Evolutionary conservation across 2,797 vertebrate genomes (phyloP).

Genomic region (Falco peregrinus): DNA sequence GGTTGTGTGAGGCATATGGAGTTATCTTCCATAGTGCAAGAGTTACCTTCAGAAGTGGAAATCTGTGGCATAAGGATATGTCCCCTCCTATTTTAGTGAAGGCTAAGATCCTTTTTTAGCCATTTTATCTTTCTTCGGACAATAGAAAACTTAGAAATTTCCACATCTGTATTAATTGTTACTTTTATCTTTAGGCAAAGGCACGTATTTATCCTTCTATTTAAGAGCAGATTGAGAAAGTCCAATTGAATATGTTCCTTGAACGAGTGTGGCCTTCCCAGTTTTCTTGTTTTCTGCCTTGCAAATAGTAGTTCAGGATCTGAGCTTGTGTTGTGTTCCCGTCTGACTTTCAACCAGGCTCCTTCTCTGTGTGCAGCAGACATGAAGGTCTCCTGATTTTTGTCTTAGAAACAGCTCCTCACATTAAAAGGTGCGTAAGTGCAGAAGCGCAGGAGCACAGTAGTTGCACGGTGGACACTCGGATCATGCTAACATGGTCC

Average conservation of each 20-base stretch:
- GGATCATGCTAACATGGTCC: rapidly evolving
- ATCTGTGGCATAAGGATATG: neutral
- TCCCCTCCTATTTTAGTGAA: neutral
- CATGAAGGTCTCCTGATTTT: neutral
- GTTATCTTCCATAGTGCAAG: neutral
- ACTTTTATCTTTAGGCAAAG: neutral
- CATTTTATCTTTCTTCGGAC: neutral
- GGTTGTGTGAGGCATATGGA: neutral
- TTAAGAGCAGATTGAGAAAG: neutral
- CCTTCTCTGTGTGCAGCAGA: neutral
- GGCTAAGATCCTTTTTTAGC: neutral
- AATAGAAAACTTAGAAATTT: neutral
- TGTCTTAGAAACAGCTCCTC: neutral
- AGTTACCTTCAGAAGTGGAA: neutral
- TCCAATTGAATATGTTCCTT: neutral
- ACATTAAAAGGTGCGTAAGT: neutral
- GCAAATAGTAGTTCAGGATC: neutral
- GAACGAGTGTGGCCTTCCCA: neutral
- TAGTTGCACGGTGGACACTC: neutral
- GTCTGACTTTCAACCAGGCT: neutral
- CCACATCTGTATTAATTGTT: neutral
- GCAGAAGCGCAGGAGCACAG: neutral
- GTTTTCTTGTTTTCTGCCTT: neutral
- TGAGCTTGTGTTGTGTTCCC: neutral
- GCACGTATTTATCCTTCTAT: neutral